Evolutionary conservation across 2,113 vertebrate species (phyloP).

Genomic region (Ceyx melanurus): DNA sequence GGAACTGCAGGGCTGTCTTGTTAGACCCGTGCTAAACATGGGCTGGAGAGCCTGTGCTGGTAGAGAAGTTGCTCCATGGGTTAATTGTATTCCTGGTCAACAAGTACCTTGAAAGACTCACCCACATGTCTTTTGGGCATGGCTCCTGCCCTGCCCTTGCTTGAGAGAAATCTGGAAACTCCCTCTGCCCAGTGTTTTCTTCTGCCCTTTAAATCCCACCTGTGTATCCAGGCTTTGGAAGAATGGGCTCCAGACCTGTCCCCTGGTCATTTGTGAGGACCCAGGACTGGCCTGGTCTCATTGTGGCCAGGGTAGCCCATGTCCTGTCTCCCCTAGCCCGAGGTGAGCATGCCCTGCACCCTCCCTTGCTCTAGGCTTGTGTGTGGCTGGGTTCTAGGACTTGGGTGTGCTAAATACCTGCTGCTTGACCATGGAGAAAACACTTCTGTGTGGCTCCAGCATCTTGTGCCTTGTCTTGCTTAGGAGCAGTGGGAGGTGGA

Average conservation of each 20-base stretch:
- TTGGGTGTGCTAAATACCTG: background rate
- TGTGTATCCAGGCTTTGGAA: background rate
- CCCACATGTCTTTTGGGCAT: background rate
- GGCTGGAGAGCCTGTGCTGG: background rate
- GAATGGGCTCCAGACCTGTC: background rate
- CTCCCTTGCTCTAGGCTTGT: background rate
- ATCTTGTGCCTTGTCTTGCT: background rate
- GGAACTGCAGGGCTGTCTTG: background rate
- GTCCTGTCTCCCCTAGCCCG: accelerated
- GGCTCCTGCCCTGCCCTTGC: background rate
- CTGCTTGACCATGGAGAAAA: background rate
- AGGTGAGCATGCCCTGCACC: accelerated
- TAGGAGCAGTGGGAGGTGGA: background rate
- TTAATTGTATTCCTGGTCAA: background rate
- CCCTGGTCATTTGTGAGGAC: accelerated
- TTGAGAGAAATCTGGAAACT: background rate
- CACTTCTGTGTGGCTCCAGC: background rate
- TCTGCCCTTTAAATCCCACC: accelerated
- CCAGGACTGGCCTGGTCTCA: accelerated
- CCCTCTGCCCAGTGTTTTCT: background rate
- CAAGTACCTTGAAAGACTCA: background rate
- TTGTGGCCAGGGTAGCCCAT: accelerated
- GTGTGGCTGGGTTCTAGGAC: accelerated
- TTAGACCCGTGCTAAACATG: accelerated
- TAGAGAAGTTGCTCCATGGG: background rate